A percentile compares a stretch with the other conserved stretches of the same genome.
These are phyloP conservation scores for Celastrina argiolus DNA, from an alignment of 2,888 invertebrate genomes.

Conservation along the genomic window DNA sequence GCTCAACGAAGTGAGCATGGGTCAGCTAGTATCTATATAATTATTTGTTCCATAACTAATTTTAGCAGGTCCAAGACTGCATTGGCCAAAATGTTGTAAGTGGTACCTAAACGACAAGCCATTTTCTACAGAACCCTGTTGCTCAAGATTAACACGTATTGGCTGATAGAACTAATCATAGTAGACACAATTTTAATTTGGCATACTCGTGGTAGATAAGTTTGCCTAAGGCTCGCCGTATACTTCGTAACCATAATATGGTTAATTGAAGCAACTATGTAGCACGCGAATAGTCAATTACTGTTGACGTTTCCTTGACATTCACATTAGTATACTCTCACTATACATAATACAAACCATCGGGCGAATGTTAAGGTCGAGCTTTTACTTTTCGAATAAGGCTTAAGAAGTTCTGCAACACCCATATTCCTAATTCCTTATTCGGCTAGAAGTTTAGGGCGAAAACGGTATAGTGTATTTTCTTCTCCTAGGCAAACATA, in stretches of 20 bases:
- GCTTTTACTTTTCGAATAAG: not conserved
- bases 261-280: constrained; percentile 1
- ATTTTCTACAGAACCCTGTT: not conserved
- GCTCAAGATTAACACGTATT: not conserved
- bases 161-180: not conserved
- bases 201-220: not conserved
- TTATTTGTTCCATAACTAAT: too few species aligned
- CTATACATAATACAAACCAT: not conserved
- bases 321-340: constrained; percentile 8
- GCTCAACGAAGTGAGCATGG: too few species aligned
- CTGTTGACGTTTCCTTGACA: constrained; percentile 3
- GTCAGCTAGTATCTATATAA: too few species aligned
- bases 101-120: too few species aligned
- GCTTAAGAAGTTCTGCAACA: not conserved
- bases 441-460: not conserved
- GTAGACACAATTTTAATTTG: not conserved
- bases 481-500: not conserved
- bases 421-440: not conserved
- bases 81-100: too few species aligned
- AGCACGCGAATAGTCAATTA: not conserved
- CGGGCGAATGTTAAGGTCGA: not conserved
- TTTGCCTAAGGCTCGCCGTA: not conserved
- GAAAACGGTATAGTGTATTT: too few species aligned
- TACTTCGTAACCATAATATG: not conserved
- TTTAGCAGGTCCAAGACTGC: too few species aligned